Evolutionary conservation across 2,113 vertebrate species (phyloP).

Genomic region (Axis porcinus): DNA sequence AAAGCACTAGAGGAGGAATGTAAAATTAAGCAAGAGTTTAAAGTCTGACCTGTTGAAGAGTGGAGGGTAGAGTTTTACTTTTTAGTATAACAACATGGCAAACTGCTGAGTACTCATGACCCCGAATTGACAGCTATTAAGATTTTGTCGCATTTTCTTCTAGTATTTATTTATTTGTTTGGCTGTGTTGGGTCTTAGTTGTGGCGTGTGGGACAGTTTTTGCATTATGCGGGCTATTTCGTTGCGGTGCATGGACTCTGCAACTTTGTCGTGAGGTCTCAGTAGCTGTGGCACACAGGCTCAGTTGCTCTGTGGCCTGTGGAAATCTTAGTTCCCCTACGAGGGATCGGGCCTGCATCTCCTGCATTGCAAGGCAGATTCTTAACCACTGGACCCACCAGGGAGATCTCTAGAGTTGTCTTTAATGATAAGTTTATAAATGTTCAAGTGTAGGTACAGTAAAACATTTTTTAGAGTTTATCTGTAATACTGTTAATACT

Average conservation of each 20-base stretch:
- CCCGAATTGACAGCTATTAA: background rate
- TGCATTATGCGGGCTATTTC: accelerated
- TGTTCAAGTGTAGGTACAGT: background rate
- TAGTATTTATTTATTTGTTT: background rate
- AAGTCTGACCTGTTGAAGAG: background rate
- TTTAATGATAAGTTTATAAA: background rate
- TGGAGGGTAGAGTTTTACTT: background rate
- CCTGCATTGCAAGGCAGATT: background rate
- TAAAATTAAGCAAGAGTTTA: background rate
- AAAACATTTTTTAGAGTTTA: background rate
- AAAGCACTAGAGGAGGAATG: background rate
- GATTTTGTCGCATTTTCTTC: background rate
- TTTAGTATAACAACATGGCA: background rate
- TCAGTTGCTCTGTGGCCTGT: background rate
- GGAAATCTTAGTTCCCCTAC: background rate
- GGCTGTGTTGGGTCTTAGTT: background rate
- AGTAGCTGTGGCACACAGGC: background rate
- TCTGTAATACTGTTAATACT: background rate
- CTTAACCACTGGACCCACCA: background rate
- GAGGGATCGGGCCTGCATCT: background rate
- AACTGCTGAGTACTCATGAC: background rate
- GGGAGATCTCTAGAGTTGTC: background rate
- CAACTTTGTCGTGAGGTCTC: background rate
- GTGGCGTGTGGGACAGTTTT: background rate
- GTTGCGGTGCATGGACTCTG: background rate